Base-by-base conservation (phyloP, 2,888 invertebrate species). In the Microctonus aethiopoides region DNA sequence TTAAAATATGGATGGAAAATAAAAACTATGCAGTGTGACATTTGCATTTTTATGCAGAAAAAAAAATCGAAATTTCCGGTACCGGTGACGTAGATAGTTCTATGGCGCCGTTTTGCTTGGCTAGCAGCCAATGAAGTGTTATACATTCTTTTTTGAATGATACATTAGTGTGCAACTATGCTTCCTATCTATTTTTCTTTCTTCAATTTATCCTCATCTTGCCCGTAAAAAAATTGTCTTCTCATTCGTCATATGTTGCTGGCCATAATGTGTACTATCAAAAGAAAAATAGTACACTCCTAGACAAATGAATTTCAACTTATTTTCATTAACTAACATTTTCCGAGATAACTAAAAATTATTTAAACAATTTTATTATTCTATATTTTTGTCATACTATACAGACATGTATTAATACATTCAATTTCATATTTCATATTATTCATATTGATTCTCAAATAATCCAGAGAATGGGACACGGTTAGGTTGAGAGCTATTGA, bases 61-160 rank as follows among this genome's bases (percentile, higher is more conserved):
- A 16, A 46, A 41, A 46, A 46, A 29, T 9, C 29, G 20, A 62
- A 34, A 39, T 26, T 67, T 63, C 32, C 65, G 66, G 16, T 11
- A 59, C 32, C 20, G 61, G 26, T 62, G 67, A 65, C 68, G 66
- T 56, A 67, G 63, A 59, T 57, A 62, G 69, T 71, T 67, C 41
- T 56, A 68, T 56, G 74, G 74, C 72, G 74, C 72, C 71, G 71
- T 70, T 72, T 72, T 69, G 70, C 68, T 74, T 75, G 75, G 75
- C 72, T 71, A 68, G 56, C 20, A 52, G 74, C 75, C 75, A 75
- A 70, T 70, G 22, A 64, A 72, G 68, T 20, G 16, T 16, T 71
- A 70, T 68, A 65, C 68, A 61, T 34, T 39, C 39, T 54, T 36
- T n/a, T 54, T 36, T n/a, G 24, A n/a, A 65, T 56, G 39, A 65